phyloP scores from a whole-genome alignment of 2,797 vertebrate species.

The Lacerta agilis region DNA sequence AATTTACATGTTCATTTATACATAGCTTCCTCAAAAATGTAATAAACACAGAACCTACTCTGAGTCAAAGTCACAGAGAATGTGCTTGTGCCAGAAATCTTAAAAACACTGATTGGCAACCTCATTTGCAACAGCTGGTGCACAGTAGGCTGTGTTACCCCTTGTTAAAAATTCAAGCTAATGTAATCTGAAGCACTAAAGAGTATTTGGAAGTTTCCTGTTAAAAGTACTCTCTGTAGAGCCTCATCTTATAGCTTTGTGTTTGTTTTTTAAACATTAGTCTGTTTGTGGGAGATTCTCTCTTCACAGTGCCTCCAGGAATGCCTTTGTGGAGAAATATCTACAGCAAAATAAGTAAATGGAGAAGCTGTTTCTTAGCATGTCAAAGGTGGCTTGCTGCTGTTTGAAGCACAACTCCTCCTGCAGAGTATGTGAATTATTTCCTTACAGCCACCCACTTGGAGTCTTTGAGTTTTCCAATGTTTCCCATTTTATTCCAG shows the following conservation, averaged over 20 bases:
- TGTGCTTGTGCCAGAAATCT: background rate
- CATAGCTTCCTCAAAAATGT: background rate
- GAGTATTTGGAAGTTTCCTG: constrained; percentile 3
- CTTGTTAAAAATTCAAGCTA: background rate
- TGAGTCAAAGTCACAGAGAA: background rate
- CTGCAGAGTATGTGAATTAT: constrained; percentile 18
- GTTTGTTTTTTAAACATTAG: background rate
- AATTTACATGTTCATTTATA: background rate
- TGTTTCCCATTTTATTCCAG: constrained; percentile 39
- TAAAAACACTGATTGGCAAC: background rate
- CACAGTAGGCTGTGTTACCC: background rate
- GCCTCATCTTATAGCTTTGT: background rate
- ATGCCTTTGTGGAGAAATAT: background rate
- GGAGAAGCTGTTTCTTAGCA: constrained; percentile 24
- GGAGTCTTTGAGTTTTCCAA: constrained; percentile 35
- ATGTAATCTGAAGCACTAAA: constrained; percentile 7
- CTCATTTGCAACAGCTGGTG: background rate
- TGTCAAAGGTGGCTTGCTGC: constrained; percentile 20
- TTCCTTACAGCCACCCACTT: constrained; percentile 37
- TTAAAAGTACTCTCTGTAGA: constrained; percentile 13
- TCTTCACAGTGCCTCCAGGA: constrained; percentile 18
- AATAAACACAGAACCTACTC: background rate
- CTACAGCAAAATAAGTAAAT: constrained; percentile 25
- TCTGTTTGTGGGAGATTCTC: background rate
- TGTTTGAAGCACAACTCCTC: constrained; percentile 46